Evolutionary conservation across 35 echinoderm and acorn worm genomes (phyloP).

Genomic region (Amphiura filiformis): DNA sequence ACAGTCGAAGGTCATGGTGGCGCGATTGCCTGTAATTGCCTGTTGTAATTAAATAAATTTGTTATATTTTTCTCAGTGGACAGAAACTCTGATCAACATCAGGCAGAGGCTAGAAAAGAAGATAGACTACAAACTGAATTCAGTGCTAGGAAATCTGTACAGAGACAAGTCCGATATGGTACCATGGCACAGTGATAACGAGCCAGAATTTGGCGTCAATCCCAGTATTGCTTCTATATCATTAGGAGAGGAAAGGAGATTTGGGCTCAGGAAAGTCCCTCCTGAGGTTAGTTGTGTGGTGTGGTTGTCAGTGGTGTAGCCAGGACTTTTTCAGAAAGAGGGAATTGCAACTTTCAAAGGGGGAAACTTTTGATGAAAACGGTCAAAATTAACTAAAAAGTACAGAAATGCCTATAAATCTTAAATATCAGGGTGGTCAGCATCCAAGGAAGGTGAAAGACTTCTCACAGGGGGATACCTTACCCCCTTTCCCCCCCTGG

Average conservation of each 20-base stretch:
- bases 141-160: constrained; percentile 35
- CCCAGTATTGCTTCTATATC: constrained; percentile 17
- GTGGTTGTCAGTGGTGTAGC: too few relatives aligned
- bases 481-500: too few relatives aligned
- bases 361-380: too few relatives aligned
- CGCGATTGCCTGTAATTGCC: too few relatives aligned
- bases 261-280: constrained; percentile 12
- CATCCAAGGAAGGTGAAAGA: too few relatives aligned
- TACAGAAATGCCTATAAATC: too few relatives aligned
- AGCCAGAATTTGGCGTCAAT: constrained; percentile 15
- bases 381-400: too few relatives aligned
- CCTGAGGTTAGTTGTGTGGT: not conserved
- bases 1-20: too few relatives aligned
- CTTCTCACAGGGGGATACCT: too few relatives aligned
- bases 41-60: not conserved
- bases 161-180: constrained; percentile 18
- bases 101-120: not conserved
- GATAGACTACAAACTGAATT: constrained; percentile 21
- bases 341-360: too few relatives aligned
- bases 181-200: constrained; percentile 36
- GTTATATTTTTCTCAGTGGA: not conserved
- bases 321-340: too few relatives aligned
- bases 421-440: too few relatives aligned
- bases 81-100: not conserved
- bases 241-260: constrained; percentile 21